These are phyloP conservation scores for Tympanoctomys barrerae DNA, from an alignment of 2,797 vertebrate species.

Conservation along the genomic window DNA sequence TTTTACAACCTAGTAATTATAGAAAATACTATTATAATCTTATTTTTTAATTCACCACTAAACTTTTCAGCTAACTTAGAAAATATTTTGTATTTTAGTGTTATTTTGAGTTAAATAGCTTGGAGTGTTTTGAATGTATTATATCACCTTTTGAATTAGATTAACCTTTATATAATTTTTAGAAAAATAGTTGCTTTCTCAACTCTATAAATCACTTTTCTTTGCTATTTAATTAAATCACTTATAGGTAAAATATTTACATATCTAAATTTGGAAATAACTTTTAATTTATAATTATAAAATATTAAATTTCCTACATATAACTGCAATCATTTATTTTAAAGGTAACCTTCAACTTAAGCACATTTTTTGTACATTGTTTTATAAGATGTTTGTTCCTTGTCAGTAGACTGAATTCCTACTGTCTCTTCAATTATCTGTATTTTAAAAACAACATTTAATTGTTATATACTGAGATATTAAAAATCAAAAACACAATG, in stretches of 20 bases:
- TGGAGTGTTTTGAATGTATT: neutral
- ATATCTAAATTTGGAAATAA: neutral
- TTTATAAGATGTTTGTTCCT: neutral
- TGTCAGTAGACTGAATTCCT: neutral
- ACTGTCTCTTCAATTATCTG: neutral
- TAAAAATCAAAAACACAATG: neutral
- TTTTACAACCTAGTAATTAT: slow-evolving; percentile 1
- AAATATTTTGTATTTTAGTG: neutral
- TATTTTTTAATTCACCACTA: neutral
- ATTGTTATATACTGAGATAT: neutral
- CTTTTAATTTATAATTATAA: neutral
- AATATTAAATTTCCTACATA: neutral
- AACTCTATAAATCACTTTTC: neutral
- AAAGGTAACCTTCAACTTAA: neutral
- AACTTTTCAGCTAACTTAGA: neutral
- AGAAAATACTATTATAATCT: neutral
- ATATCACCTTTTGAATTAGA: neutral
- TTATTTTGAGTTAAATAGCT: neutral
- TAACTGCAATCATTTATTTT: neutral
- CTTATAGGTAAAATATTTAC: neutral
- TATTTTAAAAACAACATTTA: neutral
- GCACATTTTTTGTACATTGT: neutral
- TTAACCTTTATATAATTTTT: neutral
- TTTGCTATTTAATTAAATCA: neutral
- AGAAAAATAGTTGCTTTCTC: neutral